Conservation (phyloP, 2,113 vertebrate species). For the Corythornis vintsioides region DNA sequence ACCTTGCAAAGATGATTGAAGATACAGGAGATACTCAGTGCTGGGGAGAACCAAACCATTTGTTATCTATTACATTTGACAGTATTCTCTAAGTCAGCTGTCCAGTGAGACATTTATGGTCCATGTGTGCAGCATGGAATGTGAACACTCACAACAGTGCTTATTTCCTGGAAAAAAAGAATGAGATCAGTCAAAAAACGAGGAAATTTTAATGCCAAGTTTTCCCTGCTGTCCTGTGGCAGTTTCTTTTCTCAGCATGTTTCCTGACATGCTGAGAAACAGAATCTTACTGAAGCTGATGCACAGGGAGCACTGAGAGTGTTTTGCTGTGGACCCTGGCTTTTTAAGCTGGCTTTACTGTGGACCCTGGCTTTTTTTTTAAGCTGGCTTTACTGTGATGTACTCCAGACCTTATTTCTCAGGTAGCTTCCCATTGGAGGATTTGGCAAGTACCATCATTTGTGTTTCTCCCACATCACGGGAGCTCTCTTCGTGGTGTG, state of each 20-base stretch:
- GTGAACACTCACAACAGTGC: neutral
- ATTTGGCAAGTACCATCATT: slow-evolving; percentile 70
- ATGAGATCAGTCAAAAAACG: neutral
- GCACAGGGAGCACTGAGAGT: neutral
- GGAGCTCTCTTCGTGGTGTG: slow-evolving; percentile 88
- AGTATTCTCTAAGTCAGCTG: neutral
- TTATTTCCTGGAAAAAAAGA: neutral
- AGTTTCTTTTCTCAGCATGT: neutral
- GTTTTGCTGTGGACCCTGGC: neutral
- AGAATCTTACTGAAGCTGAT: neutral
- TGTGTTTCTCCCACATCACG: slow-evolving; percentile 75
- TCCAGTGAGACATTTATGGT: neutral
- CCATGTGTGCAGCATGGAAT: neutral
- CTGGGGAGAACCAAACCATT: neutral
- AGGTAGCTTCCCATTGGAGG: slow-evolving; percentile 69
- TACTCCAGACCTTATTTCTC: neutral
- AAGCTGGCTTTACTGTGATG: neutral
- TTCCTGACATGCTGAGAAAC: neutral
- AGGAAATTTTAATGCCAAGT: neutral
- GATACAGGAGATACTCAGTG: neutral
- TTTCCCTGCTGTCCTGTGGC: neutral
- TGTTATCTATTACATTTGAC: neutral
- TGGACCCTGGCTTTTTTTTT: neutral
- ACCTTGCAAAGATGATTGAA: neutral
- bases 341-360: neutral